Evolutionary conservation across 2,797 vertebrate species (phyloP).

Genomic region (Sciurus carolinensis): DNA sequence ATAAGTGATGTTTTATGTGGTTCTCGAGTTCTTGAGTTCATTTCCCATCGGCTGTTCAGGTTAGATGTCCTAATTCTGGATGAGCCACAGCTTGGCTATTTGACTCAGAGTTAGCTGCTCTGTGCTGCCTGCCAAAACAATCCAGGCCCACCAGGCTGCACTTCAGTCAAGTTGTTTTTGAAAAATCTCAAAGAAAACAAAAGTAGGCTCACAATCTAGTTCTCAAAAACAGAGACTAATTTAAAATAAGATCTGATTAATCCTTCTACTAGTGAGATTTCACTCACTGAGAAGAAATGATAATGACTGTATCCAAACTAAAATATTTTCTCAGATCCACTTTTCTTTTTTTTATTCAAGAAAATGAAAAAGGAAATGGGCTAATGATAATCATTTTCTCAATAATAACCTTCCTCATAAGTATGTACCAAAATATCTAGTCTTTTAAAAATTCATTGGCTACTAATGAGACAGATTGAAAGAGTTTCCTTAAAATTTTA

Average conservation of each 20-base stretch:
- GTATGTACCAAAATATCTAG: not conserved
- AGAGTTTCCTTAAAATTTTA: constrained; percentile 55
- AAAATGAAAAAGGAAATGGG: constrained; percentile 45
- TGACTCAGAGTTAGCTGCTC: not conserved
- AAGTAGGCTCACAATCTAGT: constrained; percentile 50
- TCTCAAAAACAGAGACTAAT: constrained; percentile 37
- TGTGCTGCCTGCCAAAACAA: constrained; percentile 34
- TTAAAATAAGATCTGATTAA: constrained; percentile 43
- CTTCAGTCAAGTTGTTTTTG: constrained; percentile 26
- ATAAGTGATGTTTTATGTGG: constrained; percentile 36
- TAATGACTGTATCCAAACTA: constrained; percentile 14
- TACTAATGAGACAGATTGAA: constrained; percentile 8
- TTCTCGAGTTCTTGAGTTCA: not conserved
- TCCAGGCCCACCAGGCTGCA: not conserved
- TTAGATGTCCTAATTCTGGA: constrained; percentile 38
- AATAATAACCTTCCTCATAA: constrained; percentile 34
- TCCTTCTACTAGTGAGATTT: not conserved
- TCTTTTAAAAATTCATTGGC: constrained; percentile 37
- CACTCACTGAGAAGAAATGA: constrained; percentile 10
- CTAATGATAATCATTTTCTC: constrained; percentile 55
- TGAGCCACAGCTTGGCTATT: not conserved
- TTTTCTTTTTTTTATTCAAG: not conserved
- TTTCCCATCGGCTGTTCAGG: not conserved
- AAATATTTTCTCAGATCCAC: not conserved
- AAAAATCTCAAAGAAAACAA: constrained; percentile 64